phyloP scores from a whole-genome alignment of 2,888 invertebrate genomes.

The Xestia ashworthii region DNA sequence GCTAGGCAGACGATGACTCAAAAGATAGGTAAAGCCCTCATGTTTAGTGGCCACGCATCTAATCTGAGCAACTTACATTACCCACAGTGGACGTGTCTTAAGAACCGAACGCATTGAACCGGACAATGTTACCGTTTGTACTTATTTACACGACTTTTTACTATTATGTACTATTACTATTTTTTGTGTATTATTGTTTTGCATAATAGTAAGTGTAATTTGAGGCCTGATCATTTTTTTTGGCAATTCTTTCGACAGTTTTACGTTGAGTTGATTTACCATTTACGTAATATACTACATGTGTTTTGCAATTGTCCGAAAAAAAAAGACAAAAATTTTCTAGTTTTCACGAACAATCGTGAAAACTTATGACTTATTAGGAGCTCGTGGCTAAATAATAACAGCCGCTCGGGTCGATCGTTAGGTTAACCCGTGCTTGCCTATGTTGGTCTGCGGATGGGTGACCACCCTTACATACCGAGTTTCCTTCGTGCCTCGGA shows the following conservation, averaged over 20 bases:
- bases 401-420: too few relatives aligned
- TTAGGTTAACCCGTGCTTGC: too few relatives aligned
- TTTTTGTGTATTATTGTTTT: constrained; percentile 45
- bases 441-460: too few relatives aligned
- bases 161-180: constrained; percentile 41
- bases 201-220: constrained; percentile 30
- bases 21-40: constrained; percentile 38
- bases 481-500: too few relatives aligned
- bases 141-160: constrained; percentile 70
- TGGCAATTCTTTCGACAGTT: background rate
- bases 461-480: too few relatives aligned
- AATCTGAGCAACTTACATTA: constrained; percentile 87
- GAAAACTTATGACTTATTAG: too few relatives aligned
- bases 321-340: background rate
- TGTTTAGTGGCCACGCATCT: constrained; percentile 75
- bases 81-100: constrained; percentile 86
- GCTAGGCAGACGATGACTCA: too few relatives aligned
- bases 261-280: background rate
- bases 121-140: constrained; percentile 86
- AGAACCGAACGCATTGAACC: constrained; percentile 85
- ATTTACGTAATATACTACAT: background rate
- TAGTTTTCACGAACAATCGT: background rate
- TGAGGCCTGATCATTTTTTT: background rate
- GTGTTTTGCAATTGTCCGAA: background rate
- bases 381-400: too few relatives aligned